Evolutionary conservation across 2,113 vertebrate species (phyloP), one percentile per base, ranked within the genome.

Genomic region (Arvicanthis niloticus): DNA sequence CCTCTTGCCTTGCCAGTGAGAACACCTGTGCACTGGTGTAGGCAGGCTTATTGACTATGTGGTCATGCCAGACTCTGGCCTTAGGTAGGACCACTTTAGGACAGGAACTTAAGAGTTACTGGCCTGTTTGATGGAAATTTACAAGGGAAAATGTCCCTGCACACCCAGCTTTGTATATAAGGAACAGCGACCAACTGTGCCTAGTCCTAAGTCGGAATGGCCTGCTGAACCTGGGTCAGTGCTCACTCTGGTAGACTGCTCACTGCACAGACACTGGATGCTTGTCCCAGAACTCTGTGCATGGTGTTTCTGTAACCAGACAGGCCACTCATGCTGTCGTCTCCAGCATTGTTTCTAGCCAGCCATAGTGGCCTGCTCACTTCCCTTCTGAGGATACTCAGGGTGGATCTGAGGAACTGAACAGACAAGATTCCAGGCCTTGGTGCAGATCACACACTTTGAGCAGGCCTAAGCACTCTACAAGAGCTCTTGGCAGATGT

Each of bases 401-500:
- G 21, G 4, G 9, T 78, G 2, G 56, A 40, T 48, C 48, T 21
- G 34, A 70, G 34, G 62, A 42, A 6, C 9, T 5, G 1, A 53
- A 45, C 1, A 6, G 48, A 10, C 0, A 9, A 78, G 37, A 22
- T 34, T 12, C 45, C 0, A 0, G 34, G 17, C 37, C 19, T 45
- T 16, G 1, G 10, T 45, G 17, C 15, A n/a, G 68, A n/a, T 80
- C 17, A 5, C 6, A 12, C 16, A 1, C 0, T 4, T 0, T 31
- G 42, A 21, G 76, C 45, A 22, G 3, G 91, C n/a, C 13, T 42
- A 31, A 26, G 22, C 34, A 0, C 78, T 34, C n/a, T 22, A 70
- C 70, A 19, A 2, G 67, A 21, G 65, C 5, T 7, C 56, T 34
- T 26, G 26, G 21, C 21, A 58, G 31, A 4, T 17, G 1, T 8